Evolutionary conservation across 2,888 invertebrate genomes (phyloP), one percentile per base, ranked within the genome.

Genomic region (Lasioglossum zephyrum): DNA sequence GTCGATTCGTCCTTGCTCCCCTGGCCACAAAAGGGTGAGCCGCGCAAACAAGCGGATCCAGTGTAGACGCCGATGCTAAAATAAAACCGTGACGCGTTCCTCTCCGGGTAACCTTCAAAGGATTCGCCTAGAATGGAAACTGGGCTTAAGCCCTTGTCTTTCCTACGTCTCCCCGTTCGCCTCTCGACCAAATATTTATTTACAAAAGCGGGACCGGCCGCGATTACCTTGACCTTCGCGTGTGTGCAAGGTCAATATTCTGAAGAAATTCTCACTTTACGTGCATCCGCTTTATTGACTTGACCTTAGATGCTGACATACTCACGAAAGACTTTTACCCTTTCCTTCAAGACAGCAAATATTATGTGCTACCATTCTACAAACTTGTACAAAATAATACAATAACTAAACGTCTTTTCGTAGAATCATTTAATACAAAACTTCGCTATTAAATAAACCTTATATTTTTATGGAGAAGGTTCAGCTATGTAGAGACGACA

Each of bases 11-110:
- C 84, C 89, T 89, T 80, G 91, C 72, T 53, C 69, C 73, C 74
- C 78, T 77, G 81, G 69, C 82, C 82, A 84, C 79, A 73, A 63
- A 60, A 81, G 77, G 78, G 73, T 81, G 69, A 82, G 75, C 66
- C 57, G 70, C 47, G 80, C 82, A 84, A 85, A 87, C 81, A 87
- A 85, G 70, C 72, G 81, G 83, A 88, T 82, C 78, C 80, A 73
- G 72, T 77, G 87, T 86, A 89, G 88, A 91, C 84, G 82, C 75
- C 81, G 81, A 84, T 72, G 81, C 70, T 87, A 87, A 87, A 91
- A 91, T 88, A 90, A 91, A 88, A 89, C 83, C 76, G 73, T 77
- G 78, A 87, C 75, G 81, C 77, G 60, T 72, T 79, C 39, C 73
- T 77, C 77, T 22, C 74, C 31, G 69, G 41, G 66, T 44, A 84